Conservation (phyloP, 2,888 invertebrate species). For the Margaritifera margaritifera region DNA sequence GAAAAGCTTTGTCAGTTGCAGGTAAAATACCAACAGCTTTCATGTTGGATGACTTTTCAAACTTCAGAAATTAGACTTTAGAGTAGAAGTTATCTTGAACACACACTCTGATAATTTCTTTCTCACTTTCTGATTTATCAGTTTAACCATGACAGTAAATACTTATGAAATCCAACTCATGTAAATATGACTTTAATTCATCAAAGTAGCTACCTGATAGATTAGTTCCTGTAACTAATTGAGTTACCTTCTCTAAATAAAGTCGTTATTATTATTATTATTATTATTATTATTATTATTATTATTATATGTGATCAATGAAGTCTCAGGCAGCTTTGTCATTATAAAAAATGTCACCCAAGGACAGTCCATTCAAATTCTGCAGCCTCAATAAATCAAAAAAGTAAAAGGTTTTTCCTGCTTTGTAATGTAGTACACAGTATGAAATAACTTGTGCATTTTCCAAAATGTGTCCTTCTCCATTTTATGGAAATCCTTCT, state of each 20-base stretch:
- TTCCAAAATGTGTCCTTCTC: slow-evolving; percentile 3
- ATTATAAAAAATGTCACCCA: slow-evolving; percentile 21
- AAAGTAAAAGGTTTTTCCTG: slow-evolving; percentile 21
- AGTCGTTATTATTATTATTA: no score
- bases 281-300: no score
- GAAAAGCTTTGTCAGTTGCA: slow-evolving; percentile 22
- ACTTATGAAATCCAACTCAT: slow-evolving; percentile 21
- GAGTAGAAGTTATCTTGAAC: slow-evolving; percentile 21
- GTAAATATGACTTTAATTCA: slow-evolving; percentile 15
- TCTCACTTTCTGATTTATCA: slow-evolving; percentile 26
- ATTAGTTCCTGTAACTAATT: no score
- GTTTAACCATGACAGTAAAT: slow-evolving; percentile 26
- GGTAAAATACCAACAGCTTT: slow-evolving; percentile 25
- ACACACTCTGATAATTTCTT: slow-evolving; percentile 23
- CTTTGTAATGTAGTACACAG: slow-evolving; percentile 10
- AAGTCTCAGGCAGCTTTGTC: slow-evolving; percentile 15
- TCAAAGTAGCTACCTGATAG: slow-evolving; percentile 24
- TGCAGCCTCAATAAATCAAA: slow-evolving; percentile 15
- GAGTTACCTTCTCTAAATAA: no score
- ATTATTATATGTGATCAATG: slow-evolving; percentile 15
- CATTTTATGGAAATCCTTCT: slow-evolving; percentile 2
- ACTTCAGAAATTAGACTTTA: slow-evolving; percentile 18
- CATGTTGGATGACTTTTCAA: slow-evolving; percentile 25
- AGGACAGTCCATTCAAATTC: slow-evolving; percentile 8
- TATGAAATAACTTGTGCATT: slow-evolving; percentile 20